These are phyloP conservation scores for Sipha maydis DNA, from an alignment of 2,888 invertebrate genomes.

Conservation along the genomic window DNA sequence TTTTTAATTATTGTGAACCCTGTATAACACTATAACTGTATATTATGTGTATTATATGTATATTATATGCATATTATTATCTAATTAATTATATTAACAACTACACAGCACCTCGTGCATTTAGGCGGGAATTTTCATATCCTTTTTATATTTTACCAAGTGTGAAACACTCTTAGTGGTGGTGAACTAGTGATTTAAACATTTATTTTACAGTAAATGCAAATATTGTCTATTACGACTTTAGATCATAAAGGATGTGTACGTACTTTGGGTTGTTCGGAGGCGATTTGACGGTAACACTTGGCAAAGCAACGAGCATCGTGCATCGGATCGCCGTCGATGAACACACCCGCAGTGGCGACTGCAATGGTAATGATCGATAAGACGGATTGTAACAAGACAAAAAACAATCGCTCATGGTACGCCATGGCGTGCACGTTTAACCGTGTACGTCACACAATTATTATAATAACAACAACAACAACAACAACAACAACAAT, in stretches of 20 bases:
- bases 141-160: too few relatives aligned
- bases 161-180: too few relatives aligned
- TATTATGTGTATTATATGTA: too few relatives aligned
- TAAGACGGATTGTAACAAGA: not conserved
- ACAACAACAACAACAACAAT: not conserved
- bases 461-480: not conserved
- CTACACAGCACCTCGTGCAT: too few relatives aligned
- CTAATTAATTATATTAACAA: too few relatives aligned
- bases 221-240: too few relatives aligned
- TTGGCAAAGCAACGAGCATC: conserved; percentile 53
- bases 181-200: too few relatives aligned
- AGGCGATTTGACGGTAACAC: conserved; percentile 41
- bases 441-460: not conserved
- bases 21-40: too few relatives aligned
- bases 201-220: too few relatives aligned
- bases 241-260: not conserved
- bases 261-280: conserved; percentile 58
- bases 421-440: not conserved
- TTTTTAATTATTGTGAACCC: too few relatives aligned
- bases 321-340: conserved; percentile 26
- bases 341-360: not conserved
- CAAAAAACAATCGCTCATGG: not conserved
- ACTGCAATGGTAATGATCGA: not conserved
- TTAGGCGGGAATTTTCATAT: too few relatives aligned
- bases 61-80: too few relatives aligned